Base-by-base conservation (phyloP, 2,797 vertebrate species). In the Zonotrichia albicollis region DNA sequence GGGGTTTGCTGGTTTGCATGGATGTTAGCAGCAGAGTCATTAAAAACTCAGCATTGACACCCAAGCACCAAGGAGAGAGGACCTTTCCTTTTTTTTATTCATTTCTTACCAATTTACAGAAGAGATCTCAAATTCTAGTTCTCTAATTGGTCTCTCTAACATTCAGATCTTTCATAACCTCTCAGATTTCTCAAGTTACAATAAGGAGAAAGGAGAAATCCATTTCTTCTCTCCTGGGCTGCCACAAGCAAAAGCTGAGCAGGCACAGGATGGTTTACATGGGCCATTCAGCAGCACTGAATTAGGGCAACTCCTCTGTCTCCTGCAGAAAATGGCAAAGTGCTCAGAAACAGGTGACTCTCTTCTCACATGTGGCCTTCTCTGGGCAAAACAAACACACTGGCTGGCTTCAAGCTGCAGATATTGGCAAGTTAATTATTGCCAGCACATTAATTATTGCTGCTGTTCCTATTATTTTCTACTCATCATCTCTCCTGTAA, bases 371-470 rank as follows among this genome's bases (percentile, higher is more conserved):
- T 4, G 43, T 10, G 72, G 21, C 29, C 53, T 54, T 79, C 80
- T 66, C 76, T 51, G 68, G 80, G 79, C 67, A 65, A 90, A 87
- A 85, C 51, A 90, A 96, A 45, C 61, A 61, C 27, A n/a, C 57
- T 43, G 42, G 18, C 62, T 83, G 78, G 29, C 89, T 71, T 82
- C 61, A 45, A 89, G 66, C 79, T 89, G 79, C 16, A 3, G 78
- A 86, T 83, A 72, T 25, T 77, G 76, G 78, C 84, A 86, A 74
- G 77, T 84, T 94, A 80, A 89, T 93, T 94, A 82, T 48, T 36
- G 64, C 84, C n/a, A 21, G 87, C 75, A 50, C 71, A 26, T 84
- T 90, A 86, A 92, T 95, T 93, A 94, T 88, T 91, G 90, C 72
- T 85, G 84, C 45, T 84, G 65, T 48, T 91, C 30, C 65, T 81